A percentile compares a stretch with the other conserved stretches of the same genome.
Evolutionary conservation across 23 tunicate genomes (phyloP).

Genomic region (Oikopleura albicans): DNA sequence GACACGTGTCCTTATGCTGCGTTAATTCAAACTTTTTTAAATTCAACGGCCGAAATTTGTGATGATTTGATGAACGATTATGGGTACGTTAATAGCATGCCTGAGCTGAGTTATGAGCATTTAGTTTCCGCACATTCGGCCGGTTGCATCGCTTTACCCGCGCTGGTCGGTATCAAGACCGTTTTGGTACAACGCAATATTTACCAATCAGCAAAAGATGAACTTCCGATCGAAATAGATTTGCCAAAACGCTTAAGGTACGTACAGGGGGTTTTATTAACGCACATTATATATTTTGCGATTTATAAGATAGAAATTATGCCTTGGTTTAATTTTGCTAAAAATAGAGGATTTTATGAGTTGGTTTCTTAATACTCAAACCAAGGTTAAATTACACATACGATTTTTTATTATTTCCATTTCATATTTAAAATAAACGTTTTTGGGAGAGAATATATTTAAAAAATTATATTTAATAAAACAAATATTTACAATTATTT

Average conservation of each 20-base stretch:
- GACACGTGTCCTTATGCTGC: not conserved
- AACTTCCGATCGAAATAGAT: slow-evolving; percentile 86
- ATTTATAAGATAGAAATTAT: too few species aligned
- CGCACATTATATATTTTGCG: too few species aligned
- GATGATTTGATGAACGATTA: not conserved
- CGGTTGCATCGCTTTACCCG: slow-evolving; percentile 83
- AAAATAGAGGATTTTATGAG: too few species aligned
- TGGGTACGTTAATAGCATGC: not conserved
- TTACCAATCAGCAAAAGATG: slow-evolving; percentile 47
- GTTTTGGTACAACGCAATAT: slow-evolving; percentile 77
- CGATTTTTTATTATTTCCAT: too few species aligned
- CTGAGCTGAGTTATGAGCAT: not conserved
- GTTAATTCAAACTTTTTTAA: not conserved
- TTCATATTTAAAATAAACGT: too few species aligned
- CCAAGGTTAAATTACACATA: too few species aligned
- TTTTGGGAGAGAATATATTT: too few species aligned
- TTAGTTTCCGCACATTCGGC: slow-evolving; percentile 22
- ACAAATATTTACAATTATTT: too few species aligned
- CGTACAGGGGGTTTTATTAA: too few species aligned
- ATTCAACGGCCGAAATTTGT: not conserved
- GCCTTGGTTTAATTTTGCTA: too few species aligned
- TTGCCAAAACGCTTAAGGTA: slow-evolving; percentile 29
- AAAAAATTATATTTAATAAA: too few species aligned
- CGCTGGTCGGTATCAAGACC: slow-evolving; percentile 54
- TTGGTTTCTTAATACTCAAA: too few species aligned